phyloP scores from a whole-genome alignment of 2,797 vertebrate species.

The Typhlichthys subterraneus region DNA sequence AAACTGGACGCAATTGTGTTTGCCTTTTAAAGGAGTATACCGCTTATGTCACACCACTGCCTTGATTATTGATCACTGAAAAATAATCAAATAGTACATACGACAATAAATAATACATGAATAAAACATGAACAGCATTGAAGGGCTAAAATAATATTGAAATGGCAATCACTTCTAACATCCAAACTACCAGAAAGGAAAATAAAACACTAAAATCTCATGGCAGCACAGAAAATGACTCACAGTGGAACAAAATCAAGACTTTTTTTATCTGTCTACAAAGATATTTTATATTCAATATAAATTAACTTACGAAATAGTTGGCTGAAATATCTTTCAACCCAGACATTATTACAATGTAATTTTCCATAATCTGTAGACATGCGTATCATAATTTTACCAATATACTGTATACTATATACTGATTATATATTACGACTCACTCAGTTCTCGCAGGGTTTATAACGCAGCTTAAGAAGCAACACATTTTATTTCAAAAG shows the following conservation, averaged over 20 bases:
- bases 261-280: neutral
- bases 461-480: too few species aligned
- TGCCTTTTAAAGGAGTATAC: slow-evolving; percentile 43
- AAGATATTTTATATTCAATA: slow-evolving; percentile 10
- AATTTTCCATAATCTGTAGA: too few species aligned
- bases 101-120: too few species aligned
- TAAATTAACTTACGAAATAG: neutral
- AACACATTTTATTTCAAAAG: too few species aligned
- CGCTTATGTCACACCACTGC: slow-evolving; percentile 27
- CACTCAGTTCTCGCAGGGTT: slow-evolving; percentile 25
- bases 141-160: too few species aligned
- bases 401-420: too few species aligned
- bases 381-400: too few species aligned
- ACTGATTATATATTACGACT: neutral
- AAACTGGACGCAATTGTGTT: slow-evolving; percentile 42
- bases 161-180: too few species aligned
- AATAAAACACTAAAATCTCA: neutral
- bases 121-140: too few species aligned
- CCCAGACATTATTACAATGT: too few species aligned
- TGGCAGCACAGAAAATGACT: neutral
- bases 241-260: neutral
- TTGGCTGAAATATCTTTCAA: too few species aligned
- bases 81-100: slow-evolving; percentile 14
- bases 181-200: neutral
- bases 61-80: slow-evolving; percentile 13